Evolutionary conservation across 2,113 vertebrate genomes (phyloP).

Genomic region (Henicopernis longicauda): DNA sequence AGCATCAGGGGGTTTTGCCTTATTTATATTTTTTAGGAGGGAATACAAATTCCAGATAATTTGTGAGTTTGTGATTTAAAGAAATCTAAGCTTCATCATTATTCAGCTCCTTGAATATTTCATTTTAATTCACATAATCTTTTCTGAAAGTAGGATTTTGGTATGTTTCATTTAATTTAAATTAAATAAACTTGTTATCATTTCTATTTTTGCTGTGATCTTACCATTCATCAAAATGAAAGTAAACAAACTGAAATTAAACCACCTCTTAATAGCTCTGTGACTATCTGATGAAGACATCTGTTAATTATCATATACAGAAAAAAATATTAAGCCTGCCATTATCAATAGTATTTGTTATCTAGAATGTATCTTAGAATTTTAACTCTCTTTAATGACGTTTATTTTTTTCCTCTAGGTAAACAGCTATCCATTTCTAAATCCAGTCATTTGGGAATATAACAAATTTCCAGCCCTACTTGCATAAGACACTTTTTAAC

Average conservation of each 20-base stretch:
- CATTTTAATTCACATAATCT: neutral
- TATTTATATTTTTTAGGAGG: neutral
- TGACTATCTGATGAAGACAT: neutral
- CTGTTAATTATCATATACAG: neutral
- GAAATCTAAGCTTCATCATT: neutral
- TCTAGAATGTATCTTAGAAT: neutral
- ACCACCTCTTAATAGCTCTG: neutral
- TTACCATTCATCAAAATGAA: neutral
- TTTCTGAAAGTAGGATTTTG: neutral
- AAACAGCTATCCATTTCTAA: neutral
- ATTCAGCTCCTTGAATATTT: neutral
- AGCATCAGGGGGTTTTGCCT: rapidly evolving
- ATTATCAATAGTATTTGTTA: neutral
- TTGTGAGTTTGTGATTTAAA: neutral
- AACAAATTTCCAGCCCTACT: neutral
- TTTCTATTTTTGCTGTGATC: neutral
- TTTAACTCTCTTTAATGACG: neutral
- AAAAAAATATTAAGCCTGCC: neutral
- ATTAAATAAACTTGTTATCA: neutral
- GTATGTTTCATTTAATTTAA: neutral
- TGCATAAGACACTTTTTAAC: neutral
- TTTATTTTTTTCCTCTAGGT: neutral
- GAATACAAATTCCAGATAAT: neutral
- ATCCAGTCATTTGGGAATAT: neutral
- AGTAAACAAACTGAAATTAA: neutral